phyloP scores from a whole-genome alignment of 2,888 invertebrate species.

The Epinotia ramella region DNA sequence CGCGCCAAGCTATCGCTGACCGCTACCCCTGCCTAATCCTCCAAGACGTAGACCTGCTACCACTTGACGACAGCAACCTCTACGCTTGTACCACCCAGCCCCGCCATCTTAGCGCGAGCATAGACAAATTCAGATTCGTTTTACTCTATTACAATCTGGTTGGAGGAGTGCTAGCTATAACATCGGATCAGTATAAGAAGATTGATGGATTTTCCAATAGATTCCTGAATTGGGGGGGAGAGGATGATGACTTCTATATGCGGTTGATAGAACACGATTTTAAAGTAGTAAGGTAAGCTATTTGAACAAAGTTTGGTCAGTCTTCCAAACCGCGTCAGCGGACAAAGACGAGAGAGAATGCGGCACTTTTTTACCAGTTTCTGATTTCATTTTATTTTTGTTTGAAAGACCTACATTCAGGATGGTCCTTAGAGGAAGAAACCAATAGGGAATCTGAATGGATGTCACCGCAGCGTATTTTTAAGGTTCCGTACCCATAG shows the following conservation, averaged over 20 bases:
- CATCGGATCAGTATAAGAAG: conserved; percentile 63
- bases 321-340: too few relatives aligned
- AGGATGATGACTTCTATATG: conserved; percentile 75
- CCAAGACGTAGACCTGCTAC: conserved; percentile 96
- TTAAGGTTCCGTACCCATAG: too few relatives aligned
- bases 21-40: conserved; percentile 93
- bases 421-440: too few relatives aligned
- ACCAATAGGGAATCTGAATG: too few relatives aligned
- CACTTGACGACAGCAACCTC: conserved; percentile 91
- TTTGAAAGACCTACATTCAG: too few relatives aligned
- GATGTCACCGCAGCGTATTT: too few relatives aligned
- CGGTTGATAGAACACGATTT: conserved; percentile 62
- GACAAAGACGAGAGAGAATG: too few relatives aligned
- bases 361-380: too few relatives aligned
- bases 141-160: conserved; percentile 62
- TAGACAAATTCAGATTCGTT: conserved; percentile 88
- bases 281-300: conserved; percentile 63
- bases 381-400: too few relatives aligned
- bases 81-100: conserved; percentile 92
- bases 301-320: background rate
- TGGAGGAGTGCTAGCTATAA: conserved; percentile 76
- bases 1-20: conserved; percentile 88
- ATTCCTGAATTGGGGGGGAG: conserved; percentile 79
- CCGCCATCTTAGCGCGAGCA: conserved; percentile 94
- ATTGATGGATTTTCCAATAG: conserved; percentile 76